Evolutionary conservation across 2,888 invertebrate species (phyloP), one percentile per base, ranked within the genome.

Genomic region (Lingula anatina): DNA sequence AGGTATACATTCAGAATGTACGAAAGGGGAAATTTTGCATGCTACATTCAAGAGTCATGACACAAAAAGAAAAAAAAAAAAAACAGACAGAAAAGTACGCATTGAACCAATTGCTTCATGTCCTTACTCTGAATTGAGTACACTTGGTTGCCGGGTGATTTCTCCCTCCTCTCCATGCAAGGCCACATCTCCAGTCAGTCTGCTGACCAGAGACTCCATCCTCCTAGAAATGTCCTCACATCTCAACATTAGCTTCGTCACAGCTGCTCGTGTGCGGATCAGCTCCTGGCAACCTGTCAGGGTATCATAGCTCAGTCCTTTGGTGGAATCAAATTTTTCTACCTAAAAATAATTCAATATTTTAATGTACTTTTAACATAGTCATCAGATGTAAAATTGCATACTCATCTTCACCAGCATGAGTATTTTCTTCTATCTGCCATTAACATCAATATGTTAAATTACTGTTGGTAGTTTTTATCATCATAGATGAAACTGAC

Each of bases 151-250:
- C 45, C 84, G 80, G 20, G 85, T 83, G 46, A 92, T 70, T 46
- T 71, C 64, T 25, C 60, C 60, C 18, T 64, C 51, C 39, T 61
- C 60, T 20, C 61, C 64, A 0, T 85, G 85, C 9, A 79, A 69
- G 0, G 85, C 84, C 1, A 49, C 47, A 9, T 55, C 85, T 20
- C 51, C 46, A 5, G 89, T 87, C 37, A 77, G 60, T 15, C 60
- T 56, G 0, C 87, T 85, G 3, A 94, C 87, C 0, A 90, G 87
- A 3, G 83, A 79, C 69, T 90, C 90, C 75, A 94, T 80, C 57
- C 87, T 86, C 43, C 83, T 82, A 0, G 94, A 88, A 50, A 94
- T 81, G 41, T 83, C 85, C 38, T 89, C 85, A 70, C 95, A 95
- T 74, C 88, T 89, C 71, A 85, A 85, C 86, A 94, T 88, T 52